phyloP scores from a whole-genome alignment of 2,888 invertebrate genomes.

The Papilio demoleus region DNA sequence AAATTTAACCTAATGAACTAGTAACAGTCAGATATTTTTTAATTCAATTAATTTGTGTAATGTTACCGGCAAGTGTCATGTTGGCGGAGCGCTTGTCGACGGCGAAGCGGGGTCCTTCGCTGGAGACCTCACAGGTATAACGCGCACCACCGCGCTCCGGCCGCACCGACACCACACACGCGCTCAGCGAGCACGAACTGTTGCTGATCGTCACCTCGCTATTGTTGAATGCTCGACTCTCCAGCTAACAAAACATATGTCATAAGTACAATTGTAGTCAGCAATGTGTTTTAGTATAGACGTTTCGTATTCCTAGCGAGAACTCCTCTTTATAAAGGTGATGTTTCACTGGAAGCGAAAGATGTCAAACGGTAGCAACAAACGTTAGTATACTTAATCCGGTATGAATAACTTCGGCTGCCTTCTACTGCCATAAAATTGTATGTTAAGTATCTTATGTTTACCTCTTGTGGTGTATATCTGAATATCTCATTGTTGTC shows the following conservation, averaged over 20 bases:
- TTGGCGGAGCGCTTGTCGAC: constrained; percentile 70
- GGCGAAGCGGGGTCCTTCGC: constrained; percentile 75
- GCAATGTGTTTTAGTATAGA: not conserved
- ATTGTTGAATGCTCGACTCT: constrained; percentile 72
- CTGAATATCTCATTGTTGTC: constrained; percentile 80
- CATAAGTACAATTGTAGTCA: not conserved
- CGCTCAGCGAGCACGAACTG: constrained; percentile 65
- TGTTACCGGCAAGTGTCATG: constrained; percentile 72
- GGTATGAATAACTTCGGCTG: too few relatives aligned
- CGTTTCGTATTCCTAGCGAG: not conserved
- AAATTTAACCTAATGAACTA: too few relatives aligned
- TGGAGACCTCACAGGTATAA: constrained; percentile 79
- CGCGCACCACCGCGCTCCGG: constrained; percentile 70
- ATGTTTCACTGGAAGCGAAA: not conserved
- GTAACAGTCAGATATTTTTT: too few relatives aligned
- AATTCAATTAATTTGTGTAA: too few relatives aligned
- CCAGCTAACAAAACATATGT: constrained; percentile 55
- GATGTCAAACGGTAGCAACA: not conserved
- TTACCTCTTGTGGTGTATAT: constrained; percentile 75
- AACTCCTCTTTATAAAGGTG: not conserved
- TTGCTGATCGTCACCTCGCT: constrained; percentile 68
- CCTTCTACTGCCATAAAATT: too few relatives aligned
- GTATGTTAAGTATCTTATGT: too few relatives aligned
- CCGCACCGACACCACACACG: constrained; percentile 65
- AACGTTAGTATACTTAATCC: too few relatives aligned